Conservation (phyloP, 2,113 vertebrate genomes). For the Alethe castanea region DNA sequence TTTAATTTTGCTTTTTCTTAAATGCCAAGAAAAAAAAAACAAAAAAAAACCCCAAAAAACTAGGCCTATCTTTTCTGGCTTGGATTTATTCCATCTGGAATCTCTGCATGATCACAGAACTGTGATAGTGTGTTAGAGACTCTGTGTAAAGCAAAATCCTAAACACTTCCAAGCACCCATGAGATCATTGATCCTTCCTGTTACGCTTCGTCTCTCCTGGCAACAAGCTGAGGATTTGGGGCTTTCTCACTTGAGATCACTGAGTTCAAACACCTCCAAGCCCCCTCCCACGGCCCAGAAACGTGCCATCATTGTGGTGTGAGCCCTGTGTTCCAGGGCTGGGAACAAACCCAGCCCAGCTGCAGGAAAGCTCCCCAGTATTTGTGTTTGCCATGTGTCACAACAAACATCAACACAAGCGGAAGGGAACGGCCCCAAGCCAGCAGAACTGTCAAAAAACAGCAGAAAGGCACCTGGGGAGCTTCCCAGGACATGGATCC, state of each 20-base stretch:
- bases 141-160: background rate
- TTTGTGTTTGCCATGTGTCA: background rate
- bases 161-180: background rate
- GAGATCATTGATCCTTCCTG: background rate
- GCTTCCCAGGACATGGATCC: background rate
- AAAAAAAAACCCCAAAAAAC: background rate
- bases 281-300: background rate
- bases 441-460: background rate
- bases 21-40: background rate
- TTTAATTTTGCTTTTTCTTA: background rate
- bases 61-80: background rate
- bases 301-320: background rate
- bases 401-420: background rate
- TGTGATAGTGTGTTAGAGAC: background rate
- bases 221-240: background rate
- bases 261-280: background rate
- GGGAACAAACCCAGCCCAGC: background rate
- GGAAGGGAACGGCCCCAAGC: background rate
- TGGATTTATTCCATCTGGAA: background rate
- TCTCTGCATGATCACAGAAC: background rate
- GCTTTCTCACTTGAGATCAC: background rate
- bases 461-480: background rate
- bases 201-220: background rate
- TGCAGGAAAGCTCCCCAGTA: background rate
- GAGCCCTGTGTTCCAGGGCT: background rate